Percentiles rank a stretch among this genome's conserved stretches.
These are phyloP conservation scores for Otocyon megalotis DNA, from an alignment of 2,113 vertebrate genomes.

Conservation along the genomic window DNA sequence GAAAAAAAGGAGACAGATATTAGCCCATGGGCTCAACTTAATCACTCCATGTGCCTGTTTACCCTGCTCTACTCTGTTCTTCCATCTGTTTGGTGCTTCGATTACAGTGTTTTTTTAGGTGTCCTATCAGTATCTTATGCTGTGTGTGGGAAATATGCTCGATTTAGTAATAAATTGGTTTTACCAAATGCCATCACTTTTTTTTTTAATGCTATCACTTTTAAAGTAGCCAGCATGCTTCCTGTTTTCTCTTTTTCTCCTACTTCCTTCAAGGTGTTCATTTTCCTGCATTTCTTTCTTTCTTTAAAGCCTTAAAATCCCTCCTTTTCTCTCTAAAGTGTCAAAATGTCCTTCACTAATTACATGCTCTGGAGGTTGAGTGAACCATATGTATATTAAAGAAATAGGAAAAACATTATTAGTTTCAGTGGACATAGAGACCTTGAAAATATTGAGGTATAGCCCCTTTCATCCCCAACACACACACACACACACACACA, in stretches of 20 bases:
- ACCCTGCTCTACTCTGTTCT: background rate
- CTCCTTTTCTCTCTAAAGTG: background rate
- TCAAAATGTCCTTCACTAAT: background rate
- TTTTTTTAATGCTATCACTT: background rate
- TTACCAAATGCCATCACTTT: background rate
- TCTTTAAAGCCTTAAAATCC: background rate
- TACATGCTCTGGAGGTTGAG: constrained; percentile 9
- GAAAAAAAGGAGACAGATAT: background rate
- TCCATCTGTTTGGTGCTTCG: background rate
- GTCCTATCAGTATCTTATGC: background rate
- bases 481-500: background rate
- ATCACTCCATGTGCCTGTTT: background rate
- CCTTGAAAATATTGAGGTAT: constrained; percentile 1
- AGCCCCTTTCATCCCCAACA: background rate
- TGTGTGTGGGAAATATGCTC: background rate
- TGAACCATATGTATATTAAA: constrained; percentile 21
- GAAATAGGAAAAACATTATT: background rate
- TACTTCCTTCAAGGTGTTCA: constrained; percentile 1
- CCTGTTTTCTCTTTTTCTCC: background rate
- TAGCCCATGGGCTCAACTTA: background rate
- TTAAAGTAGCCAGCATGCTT: background rate
- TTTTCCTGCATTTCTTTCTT: constrained; percentile 29
- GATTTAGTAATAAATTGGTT: constrained; percentile 14
- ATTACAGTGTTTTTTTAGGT: background rate
- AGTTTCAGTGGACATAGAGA: background rate